phyloP scores from a whole-genome alignment of 2,113 vertebrate genomes.

The Ursus arctos region DNA sequence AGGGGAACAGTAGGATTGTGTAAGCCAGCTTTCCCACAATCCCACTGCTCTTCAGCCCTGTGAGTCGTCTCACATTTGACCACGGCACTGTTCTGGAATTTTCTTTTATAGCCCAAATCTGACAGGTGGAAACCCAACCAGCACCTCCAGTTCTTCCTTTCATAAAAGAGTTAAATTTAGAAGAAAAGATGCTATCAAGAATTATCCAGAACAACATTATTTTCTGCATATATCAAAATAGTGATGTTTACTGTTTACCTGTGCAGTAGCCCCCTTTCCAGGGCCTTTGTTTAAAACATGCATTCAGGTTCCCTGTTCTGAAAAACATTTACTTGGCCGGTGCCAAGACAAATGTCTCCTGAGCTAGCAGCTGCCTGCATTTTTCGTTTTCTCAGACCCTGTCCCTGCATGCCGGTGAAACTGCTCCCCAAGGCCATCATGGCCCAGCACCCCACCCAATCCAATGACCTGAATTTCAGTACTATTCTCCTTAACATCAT shows the following conservation, averaged over 20 bases:
- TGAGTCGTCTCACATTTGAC: neutral
- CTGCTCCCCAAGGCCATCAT: neutral
- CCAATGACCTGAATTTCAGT: neutral
- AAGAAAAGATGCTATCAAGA: neutral
- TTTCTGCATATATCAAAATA: neutral
- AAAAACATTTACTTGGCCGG: neutral
- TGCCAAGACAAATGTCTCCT: neutral
- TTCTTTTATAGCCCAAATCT: neutral
- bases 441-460: neutral
- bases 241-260: neutral
- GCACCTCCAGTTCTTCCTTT: neutral
- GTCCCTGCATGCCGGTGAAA: neutral
- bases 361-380: neutral
- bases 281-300: neutral
- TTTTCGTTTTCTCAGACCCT: neutral
- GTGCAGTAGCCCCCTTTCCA: neutral
- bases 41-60: neutral
- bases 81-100: neutral
- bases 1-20: fast-evolving
- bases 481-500: neutral
- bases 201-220: neutral
- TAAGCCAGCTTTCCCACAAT: neutral
- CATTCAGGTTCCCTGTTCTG: neutral
- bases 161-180: neutral
- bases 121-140: neutral